Percentiles rank a stretch among this genome's conserved stretches.
phyloP scores from a whole-genome alignment of 2,888 invertebrate species.

The Steinernema scapterisci region DNA sequence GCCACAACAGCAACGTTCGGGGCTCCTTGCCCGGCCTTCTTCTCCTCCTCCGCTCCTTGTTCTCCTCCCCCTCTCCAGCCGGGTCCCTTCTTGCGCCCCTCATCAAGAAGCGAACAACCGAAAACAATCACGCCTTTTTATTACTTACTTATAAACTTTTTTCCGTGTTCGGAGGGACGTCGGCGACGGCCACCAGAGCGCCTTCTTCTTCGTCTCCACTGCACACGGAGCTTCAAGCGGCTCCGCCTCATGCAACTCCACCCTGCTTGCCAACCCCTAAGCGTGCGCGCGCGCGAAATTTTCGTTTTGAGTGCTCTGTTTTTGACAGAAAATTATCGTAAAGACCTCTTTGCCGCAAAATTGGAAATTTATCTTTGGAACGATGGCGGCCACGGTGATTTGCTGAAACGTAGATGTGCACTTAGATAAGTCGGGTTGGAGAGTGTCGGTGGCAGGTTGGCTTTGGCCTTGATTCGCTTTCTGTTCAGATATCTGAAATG shows the following conservation, averaged over 20 bases:
- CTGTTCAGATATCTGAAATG: no score
- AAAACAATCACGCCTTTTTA: slow-evolving; percentile 13
- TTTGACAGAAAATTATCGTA: slow-evolving; percentile 29
- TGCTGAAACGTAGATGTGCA: no score
- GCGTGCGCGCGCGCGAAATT: background rate
- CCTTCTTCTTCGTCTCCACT: background rate
- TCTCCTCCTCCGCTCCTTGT: background rate
- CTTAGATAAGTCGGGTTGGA: no score
- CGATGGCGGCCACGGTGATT: no score
- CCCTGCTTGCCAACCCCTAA: background rate
- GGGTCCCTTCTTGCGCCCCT: background rate
- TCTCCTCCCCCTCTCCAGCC: background rate
- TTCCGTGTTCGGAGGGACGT: background rate
- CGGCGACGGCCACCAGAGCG: no score
- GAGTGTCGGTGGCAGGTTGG: no score
- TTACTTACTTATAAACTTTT: background rate
- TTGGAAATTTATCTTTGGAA: slow-evolving; percentile 17
- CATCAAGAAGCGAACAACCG: no score
- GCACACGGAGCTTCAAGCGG: no score
- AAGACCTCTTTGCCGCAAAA: slow-evolving; percentile 2
- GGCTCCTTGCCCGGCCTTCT: background rate
- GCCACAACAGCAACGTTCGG: background rate
- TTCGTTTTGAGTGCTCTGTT: slow-evolving; percentile 11
- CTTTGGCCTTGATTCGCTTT: no score
- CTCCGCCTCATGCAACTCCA: no score